Base-by-base conservation (phyloP, 2,113 vertebrate genomes). In the Varanus salvator region DNA sequence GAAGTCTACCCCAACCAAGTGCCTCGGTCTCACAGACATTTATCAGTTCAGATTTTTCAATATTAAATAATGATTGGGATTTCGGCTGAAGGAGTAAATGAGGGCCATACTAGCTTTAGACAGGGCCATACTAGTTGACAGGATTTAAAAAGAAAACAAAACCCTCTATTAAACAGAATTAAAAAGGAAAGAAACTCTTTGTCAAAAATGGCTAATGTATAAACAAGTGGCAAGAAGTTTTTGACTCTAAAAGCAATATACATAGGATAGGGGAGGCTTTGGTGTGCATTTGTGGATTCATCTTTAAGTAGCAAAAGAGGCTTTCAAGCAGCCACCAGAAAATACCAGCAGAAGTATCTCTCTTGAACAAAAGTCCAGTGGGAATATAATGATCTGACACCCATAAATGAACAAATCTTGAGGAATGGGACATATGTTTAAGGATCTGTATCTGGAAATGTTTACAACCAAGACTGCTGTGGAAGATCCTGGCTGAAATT, bases 161-260 rank as follows among this genome's bases (percentile, higher is more conserved):
- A 44, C 38, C 38, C 38, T 44, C 38, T 44, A 44, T 44, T 44
- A 44, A 44, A 44, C 38, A 44, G 38, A 3, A 44, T 44, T 44
- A 44, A 44, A 44, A 44, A 44, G 38, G 38, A 44, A 44, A 44
- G 38, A 44, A 44, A 44, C 38, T 44, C 38, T 44, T 44, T 44
- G 38, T 44, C 38, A 44, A 44, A 44, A 44, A 44, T 44, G 48
- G 31, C 74, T 78, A 72, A 38, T 93, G 6, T 84, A 60, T 92
- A 64, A 91, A 83, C 31, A 85, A 69, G 48, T 83, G 9, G 84
- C 85, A n/a, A 77, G 81, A 91, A 89, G 82, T 84, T 27, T 88
- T 31, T 85, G 83, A 77, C 69, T 92, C 80, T 57, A 89, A 75
- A 80, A 44, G 68, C n/a, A 80, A 9, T 27, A 76, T 85, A n/a